Evolutionary conservation across 1,140 invertebrate species (phyloP), one percentile per base, ranked within the genome.

Genomic region (Sycophila sp.): DNA sequence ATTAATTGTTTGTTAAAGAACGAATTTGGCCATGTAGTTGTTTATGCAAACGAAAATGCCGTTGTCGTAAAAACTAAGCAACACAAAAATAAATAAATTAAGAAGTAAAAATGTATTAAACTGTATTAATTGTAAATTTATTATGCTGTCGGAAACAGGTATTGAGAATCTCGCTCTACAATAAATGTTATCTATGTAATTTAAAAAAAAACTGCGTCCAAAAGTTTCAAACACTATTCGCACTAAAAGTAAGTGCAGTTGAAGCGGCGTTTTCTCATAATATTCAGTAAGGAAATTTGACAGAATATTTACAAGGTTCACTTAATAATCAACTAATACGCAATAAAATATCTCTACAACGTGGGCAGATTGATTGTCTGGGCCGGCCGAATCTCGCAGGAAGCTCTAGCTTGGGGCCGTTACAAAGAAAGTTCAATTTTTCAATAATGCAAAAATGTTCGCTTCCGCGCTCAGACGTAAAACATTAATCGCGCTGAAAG

Each of bases 401-500:
- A n/a, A 17, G 6, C 26, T 15, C 11, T 26, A 51, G 26, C 49
- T 10, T 1, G 26, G 11, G 19, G 6, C 11, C 1, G 22, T 47
- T 47, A 34, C 17, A n/a, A 56, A 34, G 34, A 34, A 26, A 34
- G 13, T 28, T 38, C 55, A 38, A 58, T 58, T 58, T 58, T 34
- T 58, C 55, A 56, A 22, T n/a, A 40, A 13, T 19, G 2, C 40
- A 17, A 11, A 17, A 32, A 10, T 32, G 15, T 11, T 58, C 55
- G 42, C 17, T 10, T 38, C n/a, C 51, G 24, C 30, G 19, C 34
- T 28, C 15, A 13, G 32, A 4, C 24, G 17, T 58, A 11, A 58
- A 58, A 58, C 32, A 58, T 58, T 58, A 1, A 58, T 38, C 32
- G 32, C 34, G 55, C 3, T 38, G 34, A 58, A 58, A 58, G 7